A percentile compares a stretch with the other conserved stretches of the same genome.
Evolutionary conservation across 2,797 vertebrate species (phyloP).

Genomic region (Lithobates pipiens): DNA sequence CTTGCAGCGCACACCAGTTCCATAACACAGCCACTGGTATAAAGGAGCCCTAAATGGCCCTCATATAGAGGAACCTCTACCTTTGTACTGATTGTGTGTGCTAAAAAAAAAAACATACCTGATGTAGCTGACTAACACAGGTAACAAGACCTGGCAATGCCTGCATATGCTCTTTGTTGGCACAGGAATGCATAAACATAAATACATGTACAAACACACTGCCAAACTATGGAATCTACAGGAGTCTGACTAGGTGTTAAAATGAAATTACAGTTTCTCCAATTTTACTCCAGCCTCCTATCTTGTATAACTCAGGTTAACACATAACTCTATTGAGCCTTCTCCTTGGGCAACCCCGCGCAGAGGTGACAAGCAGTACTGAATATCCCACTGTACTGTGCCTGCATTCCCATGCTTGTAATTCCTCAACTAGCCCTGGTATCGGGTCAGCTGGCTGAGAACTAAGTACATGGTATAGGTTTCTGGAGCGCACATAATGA

Average conservation of each 20-base stretch:
- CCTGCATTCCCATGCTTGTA: conserved; percentile 4
- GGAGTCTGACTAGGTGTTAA: background rate
- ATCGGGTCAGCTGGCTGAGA: conserved; percentile 1
- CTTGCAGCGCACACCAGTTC: too few species aligned
- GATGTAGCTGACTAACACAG: background rate
- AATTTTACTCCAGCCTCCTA: background rate
- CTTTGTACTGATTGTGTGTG: too few species aligned
- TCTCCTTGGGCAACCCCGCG: conserved; percentile 35
- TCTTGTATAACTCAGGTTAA: background rate
- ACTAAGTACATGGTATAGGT: background rate
- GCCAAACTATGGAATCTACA: background rate
- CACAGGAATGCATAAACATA: background rate
- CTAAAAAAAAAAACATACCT: background rate
- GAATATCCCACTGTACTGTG: background rate
- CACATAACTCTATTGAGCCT: background rate
- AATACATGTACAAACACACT: background rate
- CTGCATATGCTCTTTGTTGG: too few species aligned
- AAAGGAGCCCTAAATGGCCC: too few species aligned
- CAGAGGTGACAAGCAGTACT: conserved; percentile 3
- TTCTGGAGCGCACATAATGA: background rate
- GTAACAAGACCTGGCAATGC: background rate
- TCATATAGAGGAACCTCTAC: too few species aligned
- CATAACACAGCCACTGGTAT: too few species aligned
- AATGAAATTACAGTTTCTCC: too few species aligned
- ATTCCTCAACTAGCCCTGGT: background rate